Evolutionary conservation across 1,140 invertebrate genomes (phyloP), one percentile per base, ranked within the genome.

Genomic region (Saxidomus purpurata): DNA sequence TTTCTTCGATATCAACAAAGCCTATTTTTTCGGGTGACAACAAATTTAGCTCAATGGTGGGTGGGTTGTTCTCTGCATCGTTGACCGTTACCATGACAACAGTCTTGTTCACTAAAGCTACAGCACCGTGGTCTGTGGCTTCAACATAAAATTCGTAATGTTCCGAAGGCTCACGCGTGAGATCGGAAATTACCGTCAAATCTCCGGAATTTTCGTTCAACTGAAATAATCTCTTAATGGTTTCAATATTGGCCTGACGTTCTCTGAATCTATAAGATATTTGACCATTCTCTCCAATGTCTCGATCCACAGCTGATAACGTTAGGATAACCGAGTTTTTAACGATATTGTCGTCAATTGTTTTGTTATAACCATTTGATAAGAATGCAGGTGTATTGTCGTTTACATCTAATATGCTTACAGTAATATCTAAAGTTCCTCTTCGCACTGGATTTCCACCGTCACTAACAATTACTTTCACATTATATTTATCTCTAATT

Each of bases 331-430:
- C 22, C 9, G 80, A 67, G 36, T 84, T 87, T 43, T 40, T 36
- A 49, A 25, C 28, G 34, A 87, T 67, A 43, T 79, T 81, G 47
- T 90, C 77, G 31, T 80, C 47, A 1, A 91, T 76, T 40, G 76
- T 87, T 0, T 71, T 34, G 63, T 82, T 90, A 49, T 91, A 91
- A 28, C 25, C n/a, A 25, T 19, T 67, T 98, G 98, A 94, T 98
- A 98, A 98, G 98, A 98, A 95, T 98, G 98, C 96, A 98, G 98
- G 22, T 98, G 98, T 93, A 98, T 98, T 93, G 98, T 99, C 96
- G 98, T 98, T 96, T 98, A 77, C 98, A 98, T 95, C 98, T 98
- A 96, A 98, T 98, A 96, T 98, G 98, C 95, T 98, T 98, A 71
- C 98, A 98, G 83, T 98, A 98, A 87, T 47, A 2, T 36, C 34